Percentiles rank a stretch among this genome's conserved stretches.
Evolutionary conservation across 1,140 invertebrate species (phyloP).

Genomic region (Plodia interpunctella): DNA sequence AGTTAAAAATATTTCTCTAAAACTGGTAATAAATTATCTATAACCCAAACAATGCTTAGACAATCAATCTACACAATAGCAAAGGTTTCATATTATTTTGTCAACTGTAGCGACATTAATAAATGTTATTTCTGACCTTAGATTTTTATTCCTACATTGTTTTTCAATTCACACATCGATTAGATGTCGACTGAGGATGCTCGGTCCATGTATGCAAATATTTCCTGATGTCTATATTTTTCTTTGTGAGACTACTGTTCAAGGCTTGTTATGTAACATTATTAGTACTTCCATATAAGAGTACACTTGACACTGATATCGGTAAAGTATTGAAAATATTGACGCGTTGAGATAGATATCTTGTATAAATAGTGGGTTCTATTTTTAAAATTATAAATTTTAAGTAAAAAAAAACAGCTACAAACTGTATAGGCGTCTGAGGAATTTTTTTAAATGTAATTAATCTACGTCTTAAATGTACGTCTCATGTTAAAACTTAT

Average conservation of each 20-base stretch:
- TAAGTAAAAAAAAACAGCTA: too few relatives aligned
- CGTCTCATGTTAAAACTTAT: too few relatives aligned
- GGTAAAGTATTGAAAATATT: not conserved
- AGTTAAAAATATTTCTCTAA: too few relatives aligned
- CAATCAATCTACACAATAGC: too few relatives aligned
- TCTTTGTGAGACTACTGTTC: not conserved
- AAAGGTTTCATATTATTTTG: not conserved
- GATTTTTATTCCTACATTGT: not conserved
- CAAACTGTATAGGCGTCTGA: too few relatives aligned
- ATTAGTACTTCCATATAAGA: not conserved
- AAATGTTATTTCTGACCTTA: not conserved
- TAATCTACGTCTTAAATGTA: too few relatives aligned
- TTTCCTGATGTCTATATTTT: constrained; percentile 3
- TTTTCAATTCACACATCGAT: not conserved
- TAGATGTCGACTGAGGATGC: not conserved
- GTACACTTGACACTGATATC: not conserved
- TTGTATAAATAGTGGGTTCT: too few relatives aligned
- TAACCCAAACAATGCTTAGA: too few relatives aligned
- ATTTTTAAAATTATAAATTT: too few relatives aligned
- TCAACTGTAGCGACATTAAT: not conserved
- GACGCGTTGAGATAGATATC: too few relatives aligned
- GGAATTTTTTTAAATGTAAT: too few relatives aligned
- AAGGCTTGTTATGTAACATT: constrained; percentile 2
- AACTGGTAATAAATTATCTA: too few relatives aligned
- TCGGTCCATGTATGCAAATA: not conserved